Percentiles rank a stretch among this genome's conserved stretches.
These are phyloP conservation scores for Erpornis zantholeuca DNA, from an alignment of 2,113 vertebrate species.

Conservation along the genomic window DNA sequence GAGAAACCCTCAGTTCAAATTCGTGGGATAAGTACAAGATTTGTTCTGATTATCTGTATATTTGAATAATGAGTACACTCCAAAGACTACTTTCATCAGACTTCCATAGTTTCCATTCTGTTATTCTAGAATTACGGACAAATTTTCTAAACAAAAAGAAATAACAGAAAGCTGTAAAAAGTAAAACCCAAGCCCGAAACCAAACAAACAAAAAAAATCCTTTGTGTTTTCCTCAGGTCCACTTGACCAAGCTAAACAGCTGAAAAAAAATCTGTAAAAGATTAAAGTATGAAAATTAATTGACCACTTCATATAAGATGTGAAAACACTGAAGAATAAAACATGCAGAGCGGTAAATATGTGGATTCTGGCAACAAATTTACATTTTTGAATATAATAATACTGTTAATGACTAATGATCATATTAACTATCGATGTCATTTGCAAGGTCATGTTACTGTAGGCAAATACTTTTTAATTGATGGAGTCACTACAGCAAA, in stretches of 20 bases:
- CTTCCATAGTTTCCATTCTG: neutral
- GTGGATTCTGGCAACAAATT: slow-evolving; percentile 76
- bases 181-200: neutral
- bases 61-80: neutral
- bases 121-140: neutral
- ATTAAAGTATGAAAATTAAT: slow-evolving; percentile 46
- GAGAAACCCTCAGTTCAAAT: neutral
- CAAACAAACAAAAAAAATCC: neutral
- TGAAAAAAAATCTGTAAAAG: slow-evolving; percentile 14
- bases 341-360: slow-evolving; percentile 42
- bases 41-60: neutral
- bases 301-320: slow-evolving; percentile 44
- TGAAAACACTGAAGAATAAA: slow-evolving; percentile 61
- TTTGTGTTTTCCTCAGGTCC: neutral
- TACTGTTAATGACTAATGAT: slow-evolving; percentile 72
- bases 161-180: neutral
- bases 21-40: neutral
- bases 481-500: slow-evolving; percentile 37
- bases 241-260: neutral
- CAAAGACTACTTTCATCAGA: neutral
- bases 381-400: slow-evolving; percentile 73
- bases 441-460: slow-evolving; percentile 65
- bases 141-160: neutral
- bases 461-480: slow-evolving; percentile 64
- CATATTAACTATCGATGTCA: slow-evolving; percentile 69